Percentiles rank a stretch among this genome's conserved stretches.
Conservation (phyloP, 2,113 vertebrate genomes). For the Camelus dromedarius region DNA sequence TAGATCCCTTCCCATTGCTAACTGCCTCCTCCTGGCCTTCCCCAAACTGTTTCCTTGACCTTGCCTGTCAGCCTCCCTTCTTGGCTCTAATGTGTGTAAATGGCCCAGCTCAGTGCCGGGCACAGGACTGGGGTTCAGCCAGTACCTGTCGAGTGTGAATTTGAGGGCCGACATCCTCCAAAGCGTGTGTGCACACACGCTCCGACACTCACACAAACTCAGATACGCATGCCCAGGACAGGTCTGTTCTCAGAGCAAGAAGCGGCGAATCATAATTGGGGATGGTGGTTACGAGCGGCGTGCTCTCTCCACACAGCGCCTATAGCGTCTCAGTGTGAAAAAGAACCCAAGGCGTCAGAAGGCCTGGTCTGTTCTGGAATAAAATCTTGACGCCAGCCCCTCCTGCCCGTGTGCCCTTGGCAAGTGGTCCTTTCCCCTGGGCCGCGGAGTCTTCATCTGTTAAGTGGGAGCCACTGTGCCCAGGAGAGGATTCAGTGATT, state of each 20-base stretch:
- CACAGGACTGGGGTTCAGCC: neutral
- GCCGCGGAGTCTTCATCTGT: neutral
- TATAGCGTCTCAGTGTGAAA: neutral
- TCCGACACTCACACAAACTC: rapidly evolving
- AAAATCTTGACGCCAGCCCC: neutral
- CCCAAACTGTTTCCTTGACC: neutral
- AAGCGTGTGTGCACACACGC: rapidly evolving
- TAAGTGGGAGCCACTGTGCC: neutral
- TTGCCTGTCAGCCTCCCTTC: neutral
- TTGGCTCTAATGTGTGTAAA: neutral
- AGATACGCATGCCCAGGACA: neutral
- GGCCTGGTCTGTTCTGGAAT: neutral
- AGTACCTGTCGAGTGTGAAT: neutral
- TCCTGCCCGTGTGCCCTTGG: neutral
- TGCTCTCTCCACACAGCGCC: neutral
- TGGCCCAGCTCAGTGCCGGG: neutral
- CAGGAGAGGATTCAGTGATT: neutral
- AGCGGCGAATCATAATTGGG: rapidly evolving
- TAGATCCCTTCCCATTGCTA: neutral
- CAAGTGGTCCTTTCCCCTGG: neutral
- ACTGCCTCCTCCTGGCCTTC: neutral
- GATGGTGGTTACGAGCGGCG: neutral
- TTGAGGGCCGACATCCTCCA: neutral
- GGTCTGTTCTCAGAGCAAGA: neutral
- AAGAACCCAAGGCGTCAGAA: neutral